Base-by-base conservation (phyloP, 2,113 vertebrate genomes). In the Halcyon malimbica region DNA sequence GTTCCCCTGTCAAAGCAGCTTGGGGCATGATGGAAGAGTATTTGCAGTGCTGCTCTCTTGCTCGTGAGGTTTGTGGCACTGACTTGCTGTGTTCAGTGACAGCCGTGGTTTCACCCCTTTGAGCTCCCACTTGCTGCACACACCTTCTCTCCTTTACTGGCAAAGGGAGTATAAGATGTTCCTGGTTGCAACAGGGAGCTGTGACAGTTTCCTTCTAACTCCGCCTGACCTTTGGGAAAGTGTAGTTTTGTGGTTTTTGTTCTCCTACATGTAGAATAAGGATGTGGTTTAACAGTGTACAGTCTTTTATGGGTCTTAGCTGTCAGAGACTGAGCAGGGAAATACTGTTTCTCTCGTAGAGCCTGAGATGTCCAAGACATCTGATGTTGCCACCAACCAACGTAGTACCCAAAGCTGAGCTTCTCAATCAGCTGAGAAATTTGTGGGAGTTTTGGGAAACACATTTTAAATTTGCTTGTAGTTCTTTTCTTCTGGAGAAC, bases 261-360 rank as follows among this genome's bases (percentile, higher is more conserved):
- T 46, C 64, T 78, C 24, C 35, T 26, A 0, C 0, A 0, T 25
- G n/a, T 17, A 15, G 19, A 63, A 26, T 46, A 63, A 89, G 39
- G 59, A 26, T 41, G 29, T 46, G 14, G 28, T 44, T 79, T 31
- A 56, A 19, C 53, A 28, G 11, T 11, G 10, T 20, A 0, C 83
- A 41, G 31, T 15, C 13, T 62, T 64, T 35, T 14, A 10, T 17
- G 25, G 39, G 57, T 64, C 14, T 62, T 74, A 8, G 5, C 69
- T 79, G 26, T 64, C 63, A 8, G 7, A 37, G 42, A 2, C 16
- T n/a, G 57, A 78, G 46, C 24, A 53, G 17, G 23, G 41, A 9
- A n/a, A 84, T 26, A 13, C 54, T 17, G 3, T 75, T 87, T 78
- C 35, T 91, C 6, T 13, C 0, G 0, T 5, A 6, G 53, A 68